A percentile compares a stretch with the other conserved stretches of the same genome.
phyloP scores from a whole-genome alignment of 2,113 vertebrate genomes.

The Bos javanicus region DNA sequence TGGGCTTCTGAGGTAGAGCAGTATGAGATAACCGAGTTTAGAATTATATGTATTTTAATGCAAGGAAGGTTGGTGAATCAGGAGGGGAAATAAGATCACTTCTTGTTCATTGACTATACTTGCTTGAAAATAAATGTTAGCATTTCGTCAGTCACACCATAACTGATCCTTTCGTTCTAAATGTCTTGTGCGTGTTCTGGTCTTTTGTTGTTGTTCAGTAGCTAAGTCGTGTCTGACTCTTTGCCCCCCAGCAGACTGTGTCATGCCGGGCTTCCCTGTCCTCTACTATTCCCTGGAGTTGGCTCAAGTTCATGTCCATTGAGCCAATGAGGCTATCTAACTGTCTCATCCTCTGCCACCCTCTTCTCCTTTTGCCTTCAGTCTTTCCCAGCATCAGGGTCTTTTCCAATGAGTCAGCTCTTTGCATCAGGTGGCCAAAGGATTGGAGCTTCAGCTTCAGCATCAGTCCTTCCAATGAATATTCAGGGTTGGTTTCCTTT shows the following conservation, averaged over 20 bases:
- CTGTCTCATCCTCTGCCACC: not conserved
- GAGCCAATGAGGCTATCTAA: not conserved
- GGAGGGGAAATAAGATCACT: not conserved
- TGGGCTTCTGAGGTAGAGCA: not conserved
- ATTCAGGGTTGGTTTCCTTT: not conserved
- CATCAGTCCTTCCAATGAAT: not conserved
- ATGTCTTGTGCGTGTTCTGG: not conserved
- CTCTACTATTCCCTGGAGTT: not conserved
- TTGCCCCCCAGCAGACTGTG: not conserved
- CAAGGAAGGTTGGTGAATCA: constrained; percentile 26
- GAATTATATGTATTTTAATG: not conserved
- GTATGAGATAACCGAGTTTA: not conserved
- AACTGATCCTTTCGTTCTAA: not conserved
- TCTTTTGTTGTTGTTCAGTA: not conserved
- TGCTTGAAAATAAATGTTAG: not conserved
- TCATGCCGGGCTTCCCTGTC: not conserved
- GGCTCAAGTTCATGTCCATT: not conserved
- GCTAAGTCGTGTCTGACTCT: not conserved
- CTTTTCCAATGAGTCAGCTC: not conserved
- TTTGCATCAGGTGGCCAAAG: not conserved
- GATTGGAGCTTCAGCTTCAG: not conserved
- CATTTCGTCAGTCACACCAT: not conserved
- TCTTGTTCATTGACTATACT: not conserved
- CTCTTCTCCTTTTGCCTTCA: not conserved
- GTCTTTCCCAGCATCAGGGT: not conserved